Evolutionary conservation across 1,140 invertebrate genomes (phyloP).

Genomic region (Drosophila orosa): DNA sequence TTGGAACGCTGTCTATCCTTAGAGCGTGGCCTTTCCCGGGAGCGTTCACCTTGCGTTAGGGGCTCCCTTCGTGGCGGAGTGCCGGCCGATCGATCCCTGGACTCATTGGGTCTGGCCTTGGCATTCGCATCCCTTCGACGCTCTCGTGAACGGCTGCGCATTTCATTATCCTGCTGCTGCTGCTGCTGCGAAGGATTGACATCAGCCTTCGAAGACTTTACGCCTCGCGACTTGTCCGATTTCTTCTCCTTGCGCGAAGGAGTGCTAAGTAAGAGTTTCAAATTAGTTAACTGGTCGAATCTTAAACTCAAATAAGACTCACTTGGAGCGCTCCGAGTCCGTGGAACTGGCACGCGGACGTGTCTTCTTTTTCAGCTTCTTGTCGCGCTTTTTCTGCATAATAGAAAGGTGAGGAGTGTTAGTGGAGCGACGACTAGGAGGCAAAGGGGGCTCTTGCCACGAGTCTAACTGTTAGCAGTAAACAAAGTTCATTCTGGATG

Average conservation of each 20-base stretch:
- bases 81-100: conserved; percentile 27
- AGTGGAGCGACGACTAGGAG: conserved; percentile 14
- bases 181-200: conserved; percentile 18
- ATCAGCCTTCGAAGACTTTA: conserved; percentile 22
- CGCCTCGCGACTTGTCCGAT: conserved; percentile 32
- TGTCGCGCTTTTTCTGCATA: conserved; percentile 82
- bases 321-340: conserved; percentile 74
- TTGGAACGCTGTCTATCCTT: conserved; percentile 34
- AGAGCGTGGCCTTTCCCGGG: conserved; percentile 39
- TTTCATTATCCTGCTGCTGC: conserved; percentile 51
- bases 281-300: background rate
- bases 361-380: conserved; percentile 78
- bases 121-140: conserved; percentile 53
- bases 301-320: conserved; percentile 10
- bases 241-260: conserved; percentile 52
- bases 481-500: conserved; percentile 58
- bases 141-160: conserved; percentile 68
- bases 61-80: conserved; percentile 47
- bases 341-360: conserved; percentile 64
- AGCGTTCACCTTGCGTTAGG: conserved; percentile 25
- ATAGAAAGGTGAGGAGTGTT: conserved; percentile 55
- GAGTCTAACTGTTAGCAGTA: conserved; percentile 70
- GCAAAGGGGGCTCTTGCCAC: conserved; percentile 41
- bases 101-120: conserved; percentile 44
- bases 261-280: conserved; percentile 24